A percentile compares a stretch with the other conserved stretches of the same genome.
Conservation (phyloP, 2,113 vertebrate species). For the Chionomys nivalis region DNA sequence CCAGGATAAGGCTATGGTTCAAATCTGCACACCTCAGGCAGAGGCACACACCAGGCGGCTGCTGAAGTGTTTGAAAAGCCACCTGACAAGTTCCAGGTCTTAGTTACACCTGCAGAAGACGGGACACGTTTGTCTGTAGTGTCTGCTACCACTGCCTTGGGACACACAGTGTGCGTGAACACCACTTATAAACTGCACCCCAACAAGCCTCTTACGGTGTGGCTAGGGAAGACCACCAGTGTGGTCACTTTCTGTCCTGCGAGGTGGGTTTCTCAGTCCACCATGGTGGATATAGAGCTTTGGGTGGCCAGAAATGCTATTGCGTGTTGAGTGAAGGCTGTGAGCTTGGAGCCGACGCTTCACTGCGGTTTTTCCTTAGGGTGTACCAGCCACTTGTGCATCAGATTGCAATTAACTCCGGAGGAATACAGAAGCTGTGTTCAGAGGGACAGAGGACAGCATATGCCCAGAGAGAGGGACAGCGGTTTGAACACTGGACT, state of each 20-base stretch:
- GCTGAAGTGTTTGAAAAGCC: rapidly evolving
- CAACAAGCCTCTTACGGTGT: rapidly evolving
- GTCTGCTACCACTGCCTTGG: not conserved
- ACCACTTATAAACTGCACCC: rapidly evolving
- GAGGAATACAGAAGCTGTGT: not conserved
- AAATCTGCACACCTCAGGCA: rapidly evolving
- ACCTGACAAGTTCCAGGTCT: rapidly evolving
- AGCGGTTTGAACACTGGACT: rapidly evolving
- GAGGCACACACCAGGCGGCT: rapidly evolving
- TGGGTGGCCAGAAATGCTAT: rapidly evolving
- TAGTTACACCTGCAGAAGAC: too few relatives aligned
- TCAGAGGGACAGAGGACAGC: too few relatives aligned
- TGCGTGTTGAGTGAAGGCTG: not conserved
- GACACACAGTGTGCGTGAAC: rapidly evolving
- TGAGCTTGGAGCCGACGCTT: rapidly evolving
- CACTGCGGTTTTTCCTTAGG: rapidly evolving
- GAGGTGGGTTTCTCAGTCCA: not conserved
- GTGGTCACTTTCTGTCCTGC: not conserved
- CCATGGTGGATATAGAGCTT: not conserved
- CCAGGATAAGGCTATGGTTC: rapidly evolving
- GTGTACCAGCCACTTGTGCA: too few relatives aligned
- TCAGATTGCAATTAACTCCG: rapidly evolving
- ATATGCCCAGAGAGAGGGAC: rapidly evolving
- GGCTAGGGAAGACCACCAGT: not conserved
- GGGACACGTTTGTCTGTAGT: rapidly evolving